Conservation (phyloP, 1,140 invertebrate species). For the Sitobion miscanthi region DNA sequence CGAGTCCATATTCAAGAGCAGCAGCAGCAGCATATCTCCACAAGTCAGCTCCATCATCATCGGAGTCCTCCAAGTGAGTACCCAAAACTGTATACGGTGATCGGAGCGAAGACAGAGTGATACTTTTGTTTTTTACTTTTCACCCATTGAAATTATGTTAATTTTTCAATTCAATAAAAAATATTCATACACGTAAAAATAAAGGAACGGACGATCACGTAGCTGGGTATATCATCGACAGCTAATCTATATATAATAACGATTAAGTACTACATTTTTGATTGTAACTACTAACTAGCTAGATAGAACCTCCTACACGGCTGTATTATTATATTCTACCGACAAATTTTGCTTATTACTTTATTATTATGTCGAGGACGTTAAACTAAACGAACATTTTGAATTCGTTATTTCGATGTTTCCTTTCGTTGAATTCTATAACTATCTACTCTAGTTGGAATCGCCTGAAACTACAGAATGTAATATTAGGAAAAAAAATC, state of each 20-base stretch:
- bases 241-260: neutral
- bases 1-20: constrained; percentile 70
- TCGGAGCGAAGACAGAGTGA: neutral
- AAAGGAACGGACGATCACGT: neutral
- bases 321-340: neutral
- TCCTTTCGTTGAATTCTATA: no score
- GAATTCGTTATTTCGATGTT: neutral
- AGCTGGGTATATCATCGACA: neutral
- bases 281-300: neutral
- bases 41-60: constrained; percentile 71
- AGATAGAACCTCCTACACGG: neutral
- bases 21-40: constrained; percentile 67
- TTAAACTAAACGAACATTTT: neutral
- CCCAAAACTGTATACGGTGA: constrained; percentile 56
- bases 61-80: constrained; percentile 66
- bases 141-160: neutral
- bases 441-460: neutral
- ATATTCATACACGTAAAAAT: no score
- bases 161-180: no score
- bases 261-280: neutral
- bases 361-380: neutral
- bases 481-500: neutral
- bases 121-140: neutral
- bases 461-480: neutral
- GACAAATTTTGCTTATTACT: neutral